Evolutionary conservation across 2,797 vertebrate species (phyloP), one percentile per base, ranked within the genome.

Genomic region (Neosilurus mollespiculum): DNA sequence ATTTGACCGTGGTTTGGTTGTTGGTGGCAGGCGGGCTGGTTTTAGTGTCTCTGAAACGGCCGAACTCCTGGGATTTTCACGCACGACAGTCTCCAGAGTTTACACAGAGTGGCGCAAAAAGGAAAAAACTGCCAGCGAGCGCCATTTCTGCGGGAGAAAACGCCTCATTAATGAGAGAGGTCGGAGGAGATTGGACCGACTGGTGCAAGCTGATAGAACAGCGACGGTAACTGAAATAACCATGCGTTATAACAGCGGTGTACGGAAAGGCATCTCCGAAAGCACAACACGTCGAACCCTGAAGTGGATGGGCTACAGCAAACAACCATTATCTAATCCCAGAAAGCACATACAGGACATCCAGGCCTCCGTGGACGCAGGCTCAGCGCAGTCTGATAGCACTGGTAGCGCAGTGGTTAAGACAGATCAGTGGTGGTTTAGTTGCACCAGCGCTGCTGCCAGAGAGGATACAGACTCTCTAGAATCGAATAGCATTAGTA

Each of bases 161-260:
- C 69, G 69, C 5, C 53, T 82, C n/a, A 11, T 82, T 30, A 66
- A 30, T 65, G 9, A 51, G 43, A 53, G 18, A 79, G 81, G 62
- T 54, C 81, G 22, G 64, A 79, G 75, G 66, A 79, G 62, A 58
- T 56, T 82, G 59, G 71, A 24, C 43, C 65, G 49, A 76, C 49
- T 82, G 59, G 93, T 93, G 91, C 88, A 89, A 89, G 82, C 90
- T 84, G 89, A 78, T 84, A 71, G 81, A 83, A 54, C 87, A 81
- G 76, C 87, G 88, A 91, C 75, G n/a, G 7, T 78, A 24, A 59
- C 75, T 10, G 75, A 78, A 78, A 62, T 78, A 62, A 82, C 81
- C 16, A 65, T 75, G 59, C 71, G 43, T 4, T 76, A 76, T 24
- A 82, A 82, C 81, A 53, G 62, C 1, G 58, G 69, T 11, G 51